Base-by-base conservation (phyloP, 2,888 invertebrate species). In the Eupithecia insigniata region DNA sequence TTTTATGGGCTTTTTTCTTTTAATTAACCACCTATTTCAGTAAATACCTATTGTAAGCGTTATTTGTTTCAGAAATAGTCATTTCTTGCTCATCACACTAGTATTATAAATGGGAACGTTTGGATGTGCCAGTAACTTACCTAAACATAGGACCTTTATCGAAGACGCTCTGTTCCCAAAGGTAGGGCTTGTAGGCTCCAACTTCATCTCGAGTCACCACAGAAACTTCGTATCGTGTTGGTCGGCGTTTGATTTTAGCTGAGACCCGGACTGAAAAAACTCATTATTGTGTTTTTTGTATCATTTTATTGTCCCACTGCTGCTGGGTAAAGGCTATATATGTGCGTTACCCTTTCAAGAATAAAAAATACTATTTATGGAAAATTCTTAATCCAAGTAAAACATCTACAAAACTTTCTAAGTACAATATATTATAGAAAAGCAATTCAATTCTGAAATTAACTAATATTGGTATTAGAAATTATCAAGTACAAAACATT, bases 131-230 rank as follows among this genome's bases (percentile, higher is more conserved):
- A 16, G 14, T 26, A 16, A 5, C 82, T 84, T 85, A 96, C 96
- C 98, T 96, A 93, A 98, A 98, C 98, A 98, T 98, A 30, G 98
- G 96, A 36, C 98, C 98, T 95, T 98, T 98, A 89, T 98, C 98
- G 88, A 98, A 98, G 72, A 98, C 97, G 81, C 97, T 98, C 92
- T 98, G 98, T 89, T 98, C 98, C 98, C 98, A 98, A 68, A 98
- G 95, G 92, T 98, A 98, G 51, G 98, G 98, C 89, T 98, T 98
- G 94, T 98, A 98, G 79, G 98, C 98, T 60, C 98, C 98, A 58
- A 98, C 98, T 95, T 98, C 98, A 89, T 98, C 98, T 77, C 98
- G 95, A 28, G 98, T 98, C 70, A 98, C 98, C 58, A 98, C 98
- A 0, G 98, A 98, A 67, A 98, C 97, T 92, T 98, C 98, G 90